These are phyloP conservation scores for Drosophila phalerata DNA, from an alignment of 2,888 invertebrate species.

Conservation along the genomic window DNA sequence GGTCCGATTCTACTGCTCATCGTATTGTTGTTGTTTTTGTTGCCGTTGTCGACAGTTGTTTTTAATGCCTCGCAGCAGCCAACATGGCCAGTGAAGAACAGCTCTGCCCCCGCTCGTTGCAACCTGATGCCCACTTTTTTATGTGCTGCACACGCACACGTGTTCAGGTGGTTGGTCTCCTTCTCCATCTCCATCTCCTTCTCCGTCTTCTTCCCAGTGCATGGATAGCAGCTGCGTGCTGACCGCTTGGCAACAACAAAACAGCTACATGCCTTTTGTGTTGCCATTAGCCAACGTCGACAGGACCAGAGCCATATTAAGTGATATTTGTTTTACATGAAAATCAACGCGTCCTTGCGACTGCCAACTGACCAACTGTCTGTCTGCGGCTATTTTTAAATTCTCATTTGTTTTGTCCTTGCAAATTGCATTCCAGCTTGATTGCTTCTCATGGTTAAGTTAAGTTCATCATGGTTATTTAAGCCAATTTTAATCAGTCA, in stretches of 20 bases:
- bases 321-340: constrained; percentile 80
- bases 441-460: constrained; percentile 42
- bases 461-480: constrained; percentile 56
- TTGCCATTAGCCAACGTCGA: constrained; percentile 68
- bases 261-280: constrained; percentile 73
- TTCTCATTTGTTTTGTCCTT: constrained; percentile 60
- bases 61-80: constrained; percentile 68
- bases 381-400: constrained; percentile 36
- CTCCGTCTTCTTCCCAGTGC: constrained; percentile 1
- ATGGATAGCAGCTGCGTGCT: constrained; percentile 50
- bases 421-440: constrained; percentile 57
- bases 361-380: constrained; percentile 16
- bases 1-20: constrained; percentile 47
- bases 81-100: constrained; percentile 30
- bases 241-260: constrained; percentile 28
- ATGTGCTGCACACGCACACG: constrained; percentile 77
- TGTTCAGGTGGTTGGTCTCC: constrained; percentile 44
- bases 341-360: constrained; percentile 70
- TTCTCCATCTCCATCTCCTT: not conserved
- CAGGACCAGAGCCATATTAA: constrained; percentile 64
- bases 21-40: constrained; percentile 8
- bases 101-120: constrained; percentile 42
- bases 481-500: constrained; percentile 65
- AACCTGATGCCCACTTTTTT: constrained; percentile 77
- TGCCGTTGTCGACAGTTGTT: constrained; percentile 72